Evolutionary conservation across 1,140 invertebrate genomes (phyloP), one percentile per base, ranked within the genome.

Genomic region (Panagrolaimus sp.): DNA sequence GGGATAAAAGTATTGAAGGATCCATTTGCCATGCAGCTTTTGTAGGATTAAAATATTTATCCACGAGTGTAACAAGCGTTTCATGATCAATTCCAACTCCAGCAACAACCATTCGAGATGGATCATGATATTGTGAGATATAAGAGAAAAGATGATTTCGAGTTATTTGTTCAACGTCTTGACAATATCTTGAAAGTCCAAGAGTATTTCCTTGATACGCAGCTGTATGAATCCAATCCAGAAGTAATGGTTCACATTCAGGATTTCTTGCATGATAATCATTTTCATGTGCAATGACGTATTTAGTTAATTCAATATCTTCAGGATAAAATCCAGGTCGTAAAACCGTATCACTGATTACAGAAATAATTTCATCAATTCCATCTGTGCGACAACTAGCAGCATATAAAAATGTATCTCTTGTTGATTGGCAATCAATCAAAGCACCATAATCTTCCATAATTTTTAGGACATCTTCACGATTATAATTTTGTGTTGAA

Each of bases 141-240:
- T 91, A 99, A 7, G 90, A 90, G 63, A 93, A 88, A 46, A 99
- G 84, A 65, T 89, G 87, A 38, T 89, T 86, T 48, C 89, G 85
- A 80, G 91, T 88, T 71, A 98, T 95, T 78, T 86, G 88, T 2
- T 88, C 84, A 5, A 96, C 85, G 84, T 92, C 94, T 74, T 90
- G 88, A 84, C 94, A 97, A 70, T 96, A 88, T 86, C 96, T 96
- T 58, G 96, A 93, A 65, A 98, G 85, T n/a, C 96, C 96, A 43
- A 99, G 86, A 9, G 96, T 98, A 82, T 98, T 98, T 69, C 90
- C 88, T 75, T 88, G 88, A 83, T 91, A 98, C 3, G 92, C 94
- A 74, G 93, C 94, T 26, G 89, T 88, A 88, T 98, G 95, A 81
- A 98, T 93, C 90, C 96, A 92, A 84, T 98, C 96, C 86, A 91